Conservation (phyloP, 2,113 vertebrate species). For the Irena cyanogastra region DNA sequence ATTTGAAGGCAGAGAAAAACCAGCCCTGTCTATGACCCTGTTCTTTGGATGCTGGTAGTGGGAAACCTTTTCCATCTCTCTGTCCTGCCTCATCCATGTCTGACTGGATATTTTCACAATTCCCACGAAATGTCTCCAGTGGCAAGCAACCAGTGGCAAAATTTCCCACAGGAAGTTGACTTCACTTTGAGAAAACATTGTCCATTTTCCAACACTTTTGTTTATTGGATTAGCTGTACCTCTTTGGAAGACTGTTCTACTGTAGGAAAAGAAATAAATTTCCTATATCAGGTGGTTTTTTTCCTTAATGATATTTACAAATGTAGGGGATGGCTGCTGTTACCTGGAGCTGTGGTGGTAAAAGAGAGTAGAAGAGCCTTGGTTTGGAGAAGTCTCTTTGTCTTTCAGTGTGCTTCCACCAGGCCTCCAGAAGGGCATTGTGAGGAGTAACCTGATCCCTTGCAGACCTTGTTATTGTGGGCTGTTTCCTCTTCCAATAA, state of each 20-base stretch:
- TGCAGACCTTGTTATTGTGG: fast-evolving
- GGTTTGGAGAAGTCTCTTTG: background rate
- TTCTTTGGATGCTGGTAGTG: background rate
- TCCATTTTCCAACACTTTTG: background rate
- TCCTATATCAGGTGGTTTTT: fast-evolving
- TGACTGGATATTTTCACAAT: background rate
- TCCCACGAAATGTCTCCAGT: background rate
- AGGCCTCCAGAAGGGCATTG: background rate
- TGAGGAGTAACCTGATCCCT: background rate
- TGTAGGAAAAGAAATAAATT: background rate
- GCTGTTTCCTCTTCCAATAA: fast-evolving
- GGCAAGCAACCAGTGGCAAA: background rate
- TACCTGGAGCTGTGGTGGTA: background rate
- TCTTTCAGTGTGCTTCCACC: background rate
- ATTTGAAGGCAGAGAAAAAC: background rate
- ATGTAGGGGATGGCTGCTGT: background rate
- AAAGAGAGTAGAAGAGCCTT: background rate
- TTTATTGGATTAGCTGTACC: background rate
- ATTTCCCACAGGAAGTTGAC: background rate
- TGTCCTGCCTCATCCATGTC: fast-evolving
- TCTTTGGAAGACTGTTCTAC: background rate
- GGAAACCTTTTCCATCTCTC: background rate
- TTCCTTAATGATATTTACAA: background rate
- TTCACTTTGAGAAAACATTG: background rate
- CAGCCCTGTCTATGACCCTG: background rate